A percentile compares a stretch with the other conserved stretches of the same genome.
Evolutionary conservation across 2,888 invertebrate species (phyloP).

Genomic region (Leptinotarsa rubiginosa): DNA sequence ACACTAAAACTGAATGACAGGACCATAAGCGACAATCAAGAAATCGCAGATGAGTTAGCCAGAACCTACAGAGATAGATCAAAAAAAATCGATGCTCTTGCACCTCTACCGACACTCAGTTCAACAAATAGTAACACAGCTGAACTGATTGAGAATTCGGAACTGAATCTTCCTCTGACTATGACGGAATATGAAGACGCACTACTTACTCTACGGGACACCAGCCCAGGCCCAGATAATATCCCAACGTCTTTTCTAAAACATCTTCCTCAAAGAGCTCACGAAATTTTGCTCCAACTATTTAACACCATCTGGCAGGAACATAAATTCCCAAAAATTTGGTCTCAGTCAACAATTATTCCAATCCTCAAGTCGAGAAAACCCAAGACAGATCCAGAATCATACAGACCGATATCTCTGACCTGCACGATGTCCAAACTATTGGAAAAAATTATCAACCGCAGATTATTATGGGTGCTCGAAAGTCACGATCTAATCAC

Average conservation of each 20-base stretch:
- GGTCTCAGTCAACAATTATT: constrained; percentile 35
- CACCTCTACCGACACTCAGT: background rate
- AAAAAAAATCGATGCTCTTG: background rate
- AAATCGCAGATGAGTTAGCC: constrained; percentile 29
- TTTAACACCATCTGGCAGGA: background rate
- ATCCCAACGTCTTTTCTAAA: constrained; percentile 32
- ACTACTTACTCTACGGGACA: constrained; percentile 26
- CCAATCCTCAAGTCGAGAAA: constrained; percentile 38
- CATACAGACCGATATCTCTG: constrained; percentile 40
- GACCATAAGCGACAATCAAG: constrained; percentile 17
- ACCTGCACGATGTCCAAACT: constrained; percentile 36
- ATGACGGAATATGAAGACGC: constrained; percentile 31
- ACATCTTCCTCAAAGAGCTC: constrained; percentile 29
- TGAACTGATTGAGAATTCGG: background rate
- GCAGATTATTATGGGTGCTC: constrained; percentile 36
- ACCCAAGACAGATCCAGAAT: constrained; percentile 30
- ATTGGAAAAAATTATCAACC: constrained; percentile 43
- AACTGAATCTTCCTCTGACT: constrained; percentile 32
- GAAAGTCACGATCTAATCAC: constrained; percentile 34
- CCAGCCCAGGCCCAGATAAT: constrained; percentile 29
- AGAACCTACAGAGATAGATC: constrained; percentile 25
- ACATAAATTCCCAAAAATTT: constrained; percentile 29
- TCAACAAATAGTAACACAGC: constrained; percentile 17
- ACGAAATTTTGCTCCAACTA: constrained; percentile 27
- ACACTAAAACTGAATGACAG: background rate